Conservation (phyloP, 1,140 invertebrate species). For the Achatina immaculata region DNA sequence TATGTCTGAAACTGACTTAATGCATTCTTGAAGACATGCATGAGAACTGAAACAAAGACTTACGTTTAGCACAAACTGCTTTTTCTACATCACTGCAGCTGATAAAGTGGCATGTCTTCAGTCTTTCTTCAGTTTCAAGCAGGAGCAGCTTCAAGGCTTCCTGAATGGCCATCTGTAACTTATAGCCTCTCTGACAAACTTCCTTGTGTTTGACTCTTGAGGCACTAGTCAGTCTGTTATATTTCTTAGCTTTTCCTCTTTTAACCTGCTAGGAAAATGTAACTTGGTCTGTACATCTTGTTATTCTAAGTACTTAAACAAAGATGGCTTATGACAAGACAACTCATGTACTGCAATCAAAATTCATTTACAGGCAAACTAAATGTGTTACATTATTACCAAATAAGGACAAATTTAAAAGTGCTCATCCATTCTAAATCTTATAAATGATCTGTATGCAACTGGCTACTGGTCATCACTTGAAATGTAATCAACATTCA, state of each 20-base stretch:
- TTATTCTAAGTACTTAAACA: not conserved
- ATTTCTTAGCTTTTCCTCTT: not conserved
- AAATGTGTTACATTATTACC: too few species aligned
- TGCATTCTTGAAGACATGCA: too few species aligned
- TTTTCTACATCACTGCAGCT: too few species aligned
- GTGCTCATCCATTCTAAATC: too few species aligned
- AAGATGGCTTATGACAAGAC: too few species aligned
- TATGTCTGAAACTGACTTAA: too few species aligned
- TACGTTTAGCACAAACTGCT: too few species aligned
- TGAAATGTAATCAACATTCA: too few species aligned
- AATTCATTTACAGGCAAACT: not conserved
- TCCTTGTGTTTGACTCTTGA: slow-evolving; percentile 4
- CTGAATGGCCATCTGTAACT: slow-evolving; percentile 3
- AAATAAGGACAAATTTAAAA: too few species aligned
- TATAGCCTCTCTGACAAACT: not conserved
- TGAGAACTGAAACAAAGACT: too few species aligned
- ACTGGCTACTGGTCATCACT: too few species aligned
- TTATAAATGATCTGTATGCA: too few species aligned
- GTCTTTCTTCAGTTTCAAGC: not conserved
- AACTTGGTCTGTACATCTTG: not conserved
- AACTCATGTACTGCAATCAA: not conserved
- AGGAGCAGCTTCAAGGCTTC: slow-evolving; percentile 19
- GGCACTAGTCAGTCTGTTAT: not conserved
- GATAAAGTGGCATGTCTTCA: slow-evolving; percentile 29
- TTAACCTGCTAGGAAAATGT: not conserved